Evolutionary conservation across 2,888 invertebrate genomes (phyloP), one percentile per base, ranked within the genome.

Genomic region (Acleris holmiana): DNA sequence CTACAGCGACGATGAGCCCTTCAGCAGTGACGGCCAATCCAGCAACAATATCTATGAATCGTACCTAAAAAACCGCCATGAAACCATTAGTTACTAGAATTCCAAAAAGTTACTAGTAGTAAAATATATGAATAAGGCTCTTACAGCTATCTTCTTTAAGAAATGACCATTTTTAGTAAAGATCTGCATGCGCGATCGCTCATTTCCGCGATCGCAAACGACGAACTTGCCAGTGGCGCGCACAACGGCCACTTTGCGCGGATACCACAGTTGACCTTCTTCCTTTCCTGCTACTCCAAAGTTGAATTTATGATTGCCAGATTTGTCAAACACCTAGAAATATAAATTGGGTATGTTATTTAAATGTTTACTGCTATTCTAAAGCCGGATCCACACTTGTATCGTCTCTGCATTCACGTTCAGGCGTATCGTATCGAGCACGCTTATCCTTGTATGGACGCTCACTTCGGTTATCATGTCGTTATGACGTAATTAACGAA

Each of bases 141-240:
- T 67, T 80, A 92, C 94, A 67, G 98, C 98, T 70, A 99, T 99
- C 89, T 99, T 99, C 89, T 98, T 98, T 78, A 99, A 94, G 86
- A 99, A 99, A 81, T 98, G 98, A 29, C 99, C 99, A 82, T 96
- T 98, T 81, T 97, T 98, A 48, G 98, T 98, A 83, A 99, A 99
- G 74, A 99, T 98, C 89, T 99, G 99, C 98, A 99, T 98, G 66
- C 99, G 95, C 0, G 98, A 98, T 61, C 99, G 95, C 84, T 99
- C 99, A 79, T 98, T 98, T 54, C 99, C 99, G 71, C 99, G 96
- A 89, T 99, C 99, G 85, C 99, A 99, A 3, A 99, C 98, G n/a
- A 99, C 98, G 85, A 97, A 97, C 84, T 97, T 97, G 46, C 97
- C 97, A 59, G 96, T 96, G 63, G 95, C 95, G 61, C 96, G 94